Evolutionary conservation across 2,113 vertebrate species (phyloP).

Genomic region (Dermatemys mawii): DNA sequence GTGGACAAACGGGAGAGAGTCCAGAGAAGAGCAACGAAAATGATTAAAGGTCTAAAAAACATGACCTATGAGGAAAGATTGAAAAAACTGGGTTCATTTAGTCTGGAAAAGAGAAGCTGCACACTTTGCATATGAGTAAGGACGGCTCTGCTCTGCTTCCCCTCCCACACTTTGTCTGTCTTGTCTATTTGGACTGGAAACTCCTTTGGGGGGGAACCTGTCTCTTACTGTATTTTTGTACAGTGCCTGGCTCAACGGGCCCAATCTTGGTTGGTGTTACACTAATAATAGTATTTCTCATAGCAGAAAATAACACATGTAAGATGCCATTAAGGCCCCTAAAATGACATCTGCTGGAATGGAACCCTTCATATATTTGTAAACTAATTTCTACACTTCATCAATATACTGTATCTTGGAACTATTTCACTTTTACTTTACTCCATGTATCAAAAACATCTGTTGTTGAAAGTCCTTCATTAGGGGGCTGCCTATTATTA

Average conservation of each 20-base stretch:
- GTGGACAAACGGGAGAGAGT: too few species aligned
- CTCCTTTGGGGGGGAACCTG: rapidly evolving
- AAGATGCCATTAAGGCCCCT: background rate
- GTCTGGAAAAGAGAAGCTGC: too few species aligned
- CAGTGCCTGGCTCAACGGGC: rapidly evolving
- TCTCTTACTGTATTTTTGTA: rapidly evolving
- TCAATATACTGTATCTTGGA: background rate
- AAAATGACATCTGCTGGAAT: background rate
- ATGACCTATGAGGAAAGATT: too few species aligned
- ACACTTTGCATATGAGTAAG: too few species aligned
- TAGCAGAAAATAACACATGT: background rate
- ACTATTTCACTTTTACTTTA: background rate
- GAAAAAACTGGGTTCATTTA: too few species aligned
- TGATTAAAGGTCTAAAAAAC: too few species aligned
- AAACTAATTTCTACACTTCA: background rate
- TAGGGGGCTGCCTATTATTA: background rate
- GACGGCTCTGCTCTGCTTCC: background rate
- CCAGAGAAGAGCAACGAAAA: too few species aligned
- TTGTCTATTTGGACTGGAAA: background rate
- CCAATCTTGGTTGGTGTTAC: background rate
- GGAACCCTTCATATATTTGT: background rate
- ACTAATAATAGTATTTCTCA: background rate
- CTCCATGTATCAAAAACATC: background rate
- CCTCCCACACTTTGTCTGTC: background rate
- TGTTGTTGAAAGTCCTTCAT: background rate